Evolutionary conservation across 23 tunicate species (phyloP).

Genomic region (Styela plicata): DNA sequence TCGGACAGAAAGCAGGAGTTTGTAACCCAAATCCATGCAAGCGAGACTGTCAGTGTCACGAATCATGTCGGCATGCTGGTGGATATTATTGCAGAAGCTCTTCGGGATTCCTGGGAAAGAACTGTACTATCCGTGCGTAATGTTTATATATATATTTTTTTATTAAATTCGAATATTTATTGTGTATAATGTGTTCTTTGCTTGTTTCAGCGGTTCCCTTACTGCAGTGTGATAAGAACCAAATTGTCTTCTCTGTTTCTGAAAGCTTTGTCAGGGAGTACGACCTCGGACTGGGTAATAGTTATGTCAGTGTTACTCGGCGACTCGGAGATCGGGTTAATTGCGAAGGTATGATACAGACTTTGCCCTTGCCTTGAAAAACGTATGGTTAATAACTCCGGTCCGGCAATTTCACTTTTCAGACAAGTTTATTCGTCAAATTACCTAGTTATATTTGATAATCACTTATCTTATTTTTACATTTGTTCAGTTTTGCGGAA

Average conservation of each 20-base stretch:
- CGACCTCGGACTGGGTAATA: not conserved
- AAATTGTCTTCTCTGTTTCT: constrained; percentile 7
- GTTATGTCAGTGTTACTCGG: not conserved
- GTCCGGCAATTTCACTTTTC: not conserved
- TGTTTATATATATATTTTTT: not conserved
- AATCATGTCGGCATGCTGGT: constrained; percentile 48
- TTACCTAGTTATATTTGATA: not conserved
- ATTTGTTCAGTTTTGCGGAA: not conserved
- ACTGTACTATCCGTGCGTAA: constrained; percentile 50
- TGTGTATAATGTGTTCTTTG: no score
- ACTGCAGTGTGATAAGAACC: not conserved
- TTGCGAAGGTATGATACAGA: not conserved
- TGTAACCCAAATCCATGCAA: constrained; percentile 37
- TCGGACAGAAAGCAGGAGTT: no score
- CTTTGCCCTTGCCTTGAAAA: no score
- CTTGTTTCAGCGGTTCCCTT: not conserved
- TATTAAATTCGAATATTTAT: not conserved
- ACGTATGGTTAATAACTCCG: not conserved
- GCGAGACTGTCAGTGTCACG: constrained; percentile 36
- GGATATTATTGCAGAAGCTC: constrained; percentile 46
- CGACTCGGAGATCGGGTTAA: not conserved
- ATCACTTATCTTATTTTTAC: not conserved
- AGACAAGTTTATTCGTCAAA: not conserved
- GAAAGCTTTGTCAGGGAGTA: constrained; percentile 23
- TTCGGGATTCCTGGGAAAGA: constrained; percentile 45